phyloP scores from a whole-genome alignment of 2,888 invertebrate genomes.

The Ceriagrion tenellum region DNA sequence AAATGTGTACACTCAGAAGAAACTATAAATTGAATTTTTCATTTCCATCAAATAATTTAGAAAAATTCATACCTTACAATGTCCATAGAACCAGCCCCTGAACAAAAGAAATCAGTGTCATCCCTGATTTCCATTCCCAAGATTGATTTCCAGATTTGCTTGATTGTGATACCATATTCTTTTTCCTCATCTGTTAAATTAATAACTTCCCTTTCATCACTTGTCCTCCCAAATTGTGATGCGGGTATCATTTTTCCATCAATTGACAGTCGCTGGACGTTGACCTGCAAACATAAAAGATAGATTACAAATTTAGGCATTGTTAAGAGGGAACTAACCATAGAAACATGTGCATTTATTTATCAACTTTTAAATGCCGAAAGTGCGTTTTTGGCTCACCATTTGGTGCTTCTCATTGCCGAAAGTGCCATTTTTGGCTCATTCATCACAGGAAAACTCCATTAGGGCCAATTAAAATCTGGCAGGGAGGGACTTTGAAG shows the following conservation, averaged over 20 bases:
- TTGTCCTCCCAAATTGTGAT: slow-evolving; percentile 84
- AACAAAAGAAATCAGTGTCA: slow-evolving; percentile 94
- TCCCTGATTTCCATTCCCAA: slow-evolving; percentile 87
- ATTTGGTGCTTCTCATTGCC: too few species aligned
- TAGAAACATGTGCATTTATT: too few species aligned
- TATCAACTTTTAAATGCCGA: too few species aligned
- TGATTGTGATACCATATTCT: slow-evolving; percentile 82
- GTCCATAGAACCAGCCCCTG: slow-evolving; percentile 99
- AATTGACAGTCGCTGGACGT: slow-evolving; percentile 87
- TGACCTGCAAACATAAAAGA: slow-evolving; percentile 80
- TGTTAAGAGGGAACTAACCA: too few species aligned
- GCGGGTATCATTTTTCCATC: slow-evolving; percentile 91
- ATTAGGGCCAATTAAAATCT: too few species aligned
- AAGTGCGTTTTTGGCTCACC: too few species aligned
- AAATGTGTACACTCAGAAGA: too few species aligned
- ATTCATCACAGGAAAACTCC: too few species aligned
- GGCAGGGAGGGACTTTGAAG: too few species aligned
- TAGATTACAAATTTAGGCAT: too few species aligned
- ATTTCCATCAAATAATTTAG: not conserved
- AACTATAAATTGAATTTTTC: not conserved
- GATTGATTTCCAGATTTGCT: slow-evolving; percentile 91
- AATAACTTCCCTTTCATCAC: slow-evolving; percentile 80
- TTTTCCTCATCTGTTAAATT: slow-evolving; percentile 88
- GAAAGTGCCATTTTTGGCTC: too few species aligned
- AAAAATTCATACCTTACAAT: slow-evolving; percentile 84